Base-by-base conservation (phyloP, 2,113 vertebrate species). In the Agapornis roseicollis region DNA sequence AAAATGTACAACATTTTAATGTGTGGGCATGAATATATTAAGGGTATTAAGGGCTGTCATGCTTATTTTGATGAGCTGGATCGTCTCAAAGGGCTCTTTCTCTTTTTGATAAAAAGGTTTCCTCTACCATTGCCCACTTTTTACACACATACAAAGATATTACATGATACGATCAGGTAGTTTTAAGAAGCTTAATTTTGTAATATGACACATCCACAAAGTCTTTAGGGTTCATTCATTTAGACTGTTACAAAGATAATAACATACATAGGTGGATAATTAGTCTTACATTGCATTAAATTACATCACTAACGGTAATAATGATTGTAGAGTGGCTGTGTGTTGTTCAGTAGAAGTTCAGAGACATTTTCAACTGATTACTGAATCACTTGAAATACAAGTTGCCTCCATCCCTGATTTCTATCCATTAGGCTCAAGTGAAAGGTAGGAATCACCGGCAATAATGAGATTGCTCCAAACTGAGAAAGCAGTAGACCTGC, bases 21-120 rank as follows among this genome's bases (percentile, higher is more conserved):
- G 84, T 95, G 93, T 96, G 96, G 89, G 94, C 84, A 97, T 93
- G 97, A 98, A 97, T 98, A 95, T 46, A 98, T 97, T 97, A 97
- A 88, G 49, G 73, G 71, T 90, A 97, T 96, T 97, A 97, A 96
- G 94, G 79, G 80, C 90, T 97, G 96, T 94, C 95, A 94, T 10
- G 25, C 89, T 97, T 97, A 94, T 94, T 97, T 98, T 97, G 96
- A 97, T 96, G 74, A 96, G 96, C 96, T 93, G 55, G 85, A 98
- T 97, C 91, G 82, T 90, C 93, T 96, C 96, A 96, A 93, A 97
- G 89, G 94, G 87, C 15, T 95, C 90, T 90, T 90, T 94, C 93
- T 86, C 70, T 84, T 92, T 94, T 64, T 96, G 80, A 96, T 50
- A 60, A 85, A 76, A 71, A 92, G 24, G 61, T 92, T 95, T 94